Evolutionary conservation across 2,797 vertebrate genomes (phyloP), one percentile per base, ranked within the genome.

Genomic region (Gastrophryne carolinensis): DNA sequence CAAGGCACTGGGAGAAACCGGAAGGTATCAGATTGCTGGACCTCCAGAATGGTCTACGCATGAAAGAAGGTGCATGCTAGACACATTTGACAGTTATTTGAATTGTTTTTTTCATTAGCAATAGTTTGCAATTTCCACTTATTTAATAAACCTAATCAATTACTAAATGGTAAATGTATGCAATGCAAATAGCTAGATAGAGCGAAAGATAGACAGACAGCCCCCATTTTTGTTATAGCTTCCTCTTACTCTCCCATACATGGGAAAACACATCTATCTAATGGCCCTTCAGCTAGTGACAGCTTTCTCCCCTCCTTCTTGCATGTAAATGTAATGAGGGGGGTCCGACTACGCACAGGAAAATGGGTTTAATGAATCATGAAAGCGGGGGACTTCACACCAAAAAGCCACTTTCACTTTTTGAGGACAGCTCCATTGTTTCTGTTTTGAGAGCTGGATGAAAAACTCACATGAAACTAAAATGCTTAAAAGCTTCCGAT

Each of bases 291-390:
- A 80, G 60, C 72, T 81, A 80, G 80, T 84, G 69, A 52, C 72
- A 72, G 79, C 79, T 79, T 83, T 78, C 34, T 21, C 69, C n/a
- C 80, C 83, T 84, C 83, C 79, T 83, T 84, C 82, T 67, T 86
- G 87, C 87, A 90, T 91, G 85, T 90, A 88, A 90, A 91, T 71
- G 75, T 71, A 57, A 64, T 90, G 87, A 91, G 88, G 85, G 75
- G 84, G 81, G 79, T 89, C 85, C 88, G 87, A 89, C 87, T 89
- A 87, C 89, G 90, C 56, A 50, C 67, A 3, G 67, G 81, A 9
- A 87, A 84, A 90, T 88, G 88, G 84, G 86, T 86, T 89, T 90
- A 91, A 91, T 90, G 87, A 91, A 90, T 89, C 88, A 80, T 89
- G 87, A 89, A 90, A 89, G n/a, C 88, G 86, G 86, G 85, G 83